Evolutionary conservation across 2,797 vertebrate species (phyloP), one percentile per base, ranked within the genome.

Genomic region (Enteromius fasciolatus): DNA sequence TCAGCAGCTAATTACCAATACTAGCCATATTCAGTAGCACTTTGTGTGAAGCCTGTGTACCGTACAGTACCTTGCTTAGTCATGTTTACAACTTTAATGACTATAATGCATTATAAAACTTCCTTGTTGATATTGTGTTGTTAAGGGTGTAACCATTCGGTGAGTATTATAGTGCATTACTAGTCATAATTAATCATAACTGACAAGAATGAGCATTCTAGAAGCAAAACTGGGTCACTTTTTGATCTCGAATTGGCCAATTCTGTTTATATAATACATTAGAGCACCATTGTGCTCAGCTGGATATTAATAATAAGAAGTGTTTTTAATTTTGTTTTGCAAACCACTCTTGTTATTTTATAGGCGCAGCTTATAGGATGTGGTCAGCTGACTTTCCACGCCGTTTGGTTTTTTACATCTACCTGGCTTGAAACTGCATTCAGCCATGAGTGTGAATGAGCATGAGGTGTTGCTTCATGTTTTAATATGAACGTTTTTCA

Each of bases 401-500:
- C 18, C 23, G 1, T 31, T 73, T 81, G 54, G 41, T 5, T 48
- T 81, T 74, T 25, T 75, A 59, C 50, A 33, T 80, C 33, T 69
- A 61, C 66, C 66, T 70, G 64, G 41, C 52, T 78, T 46, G 15
- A 72, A 77, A 75, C 41, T 14, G 70, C 36, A 20, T 61, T 68
- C 59, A 54, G 52, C 66, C 66, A 31, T 31, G 52, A 76, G 81
- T 77, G 48, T 68, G 80, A 78, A 59, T 59, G 68, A 23, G 59
- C 44, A 17, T 61, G 39, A 82, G 48, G 61, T 74, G 77, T 75
- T 79, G 63, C 84, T 83, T 83, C 52, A 46, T 31, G 63, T 83
- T 78, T 91, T 92, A 89, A 86, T 92, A 91, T 92, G 89, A 83
- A 88, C 90, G 90, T 93, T 89, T 83, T 86, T 88, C 88, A 88